These are phyloP conservation scores for Hiodon alosoides DNA, from an alignment of 2,113 vertebrate genomes.

Conservation along the genomic window DNA sequence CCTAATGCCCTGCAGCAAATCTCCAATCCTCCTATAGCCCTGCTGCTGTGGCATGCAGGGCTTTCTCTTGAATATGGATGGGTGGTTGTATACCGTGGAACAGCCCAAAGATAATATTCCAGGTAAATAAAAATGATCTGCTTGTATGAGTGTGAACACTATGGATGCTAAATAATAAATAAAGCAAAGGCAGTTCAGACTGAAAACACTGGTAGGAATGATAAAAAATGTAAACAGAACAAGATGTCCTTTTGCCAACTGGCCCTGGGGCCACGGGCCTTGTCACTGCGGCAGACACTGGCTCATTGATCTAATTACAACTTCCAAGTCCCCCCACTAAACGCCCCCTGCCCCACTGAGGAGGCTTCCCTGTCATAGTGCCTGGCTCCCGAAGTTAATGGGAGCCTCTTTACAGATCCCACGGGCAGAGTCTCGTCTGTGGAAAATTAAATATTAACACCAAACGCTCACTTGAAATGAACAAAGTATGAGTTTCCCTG, in stretches of 20 bases:
- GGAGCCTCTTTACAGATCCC: not conserved
- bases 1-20: not conserved
- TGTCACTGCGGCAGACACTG: not conserved
- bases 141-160: too few species aligned
- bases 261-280: too few species aligned
- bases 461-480: slow-evolving; percentile 13
- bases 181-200: too few species aligned
- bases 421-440: slow-evolving; percentile 6
- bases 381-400: not conserved
- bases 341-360: not conserved
- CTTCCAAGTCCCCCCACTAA: not conserved
- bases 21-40: not conserved
- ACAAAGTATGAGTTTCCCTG: slow-evolving; percentile 16
- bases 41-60: not conserved
- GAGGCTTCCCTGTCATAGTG: not conserved
- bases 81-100: not conserved
- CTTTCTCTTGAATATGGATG: not conserved
- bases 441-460: slow-evolving; percentile 24
- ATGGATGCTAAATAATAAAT: too few species aligned
- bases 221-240: too few species aligned
- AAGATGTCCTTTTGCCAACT: too few species aligned
- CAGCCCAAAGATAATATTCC: too few species aligned
- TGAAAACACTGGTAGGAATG: too few species aligned
- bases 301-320: not conserved
- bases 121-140: too few species aligned